Evolutionary conservation across 2,113 vertebrate species (phyloP), one percentile per base, ranked within the genome.

Genomic region (Stercorarius parasiticus): DNA sequence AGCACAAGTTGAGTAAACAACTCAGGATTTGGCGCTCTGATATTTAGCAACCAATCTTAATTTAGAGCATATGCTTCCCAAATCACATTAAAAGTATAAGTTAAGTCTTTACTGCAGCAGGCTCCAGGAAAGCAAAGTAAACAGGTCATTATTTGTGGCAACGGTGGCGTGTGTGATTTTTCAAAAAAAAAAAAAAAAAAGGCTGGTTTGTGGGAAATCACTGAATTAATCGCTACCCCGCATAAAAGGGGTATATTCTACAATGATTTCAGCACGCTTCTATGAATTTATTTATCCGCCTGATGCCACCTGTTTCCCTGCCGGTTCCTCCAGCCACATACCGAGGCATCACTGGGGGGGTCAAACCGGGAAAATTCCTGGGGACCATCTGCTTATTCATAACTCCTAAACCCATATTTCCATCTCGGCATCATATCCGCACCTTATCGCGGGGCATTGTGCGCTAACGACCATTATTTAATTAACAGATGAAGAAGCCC

Each of bases 401-500:
- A 96, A 97, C 93, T 61, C 82, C 59, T 52, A 71, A 93, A 5
- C 34, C 89, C 79, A 91, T 96, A 94, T 96, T 98, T 97, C 96
- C 88, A 92, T 85, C 82, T 47, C 47, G 0, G 50, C 94, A 92
- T 82, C 95, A 92, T 95, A 91, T 19, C 61, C 77, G 43, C 91
- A 62, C 91, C 96, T 96, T 90, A 94, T 69, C 55, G 22, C 43
- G 21, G 86, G 50, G 93, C 97, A 98, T 97, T 98, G 97, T 96
- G 95, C 86, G 0, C 89, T 98, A 98, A 98, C 96, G 82, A 98
- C 96, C 95, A 96, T 97, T 97, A 98, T 98, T 98, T 98, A 98
- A 98, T 98, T 98, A 98, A 97, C 97, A 98, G 98, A 98, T 97
- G 98, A 98, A 98, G 98, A 98, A 98, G 97, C 97, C 97, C 98